A percentile compares a stretch with the other conserved stretches of the same genome.
These are phyloP conservation scores for Biston stratarius DNA, from an alignment of 2,888 invertebrate species.

Conservation along the genomic window DNA sequence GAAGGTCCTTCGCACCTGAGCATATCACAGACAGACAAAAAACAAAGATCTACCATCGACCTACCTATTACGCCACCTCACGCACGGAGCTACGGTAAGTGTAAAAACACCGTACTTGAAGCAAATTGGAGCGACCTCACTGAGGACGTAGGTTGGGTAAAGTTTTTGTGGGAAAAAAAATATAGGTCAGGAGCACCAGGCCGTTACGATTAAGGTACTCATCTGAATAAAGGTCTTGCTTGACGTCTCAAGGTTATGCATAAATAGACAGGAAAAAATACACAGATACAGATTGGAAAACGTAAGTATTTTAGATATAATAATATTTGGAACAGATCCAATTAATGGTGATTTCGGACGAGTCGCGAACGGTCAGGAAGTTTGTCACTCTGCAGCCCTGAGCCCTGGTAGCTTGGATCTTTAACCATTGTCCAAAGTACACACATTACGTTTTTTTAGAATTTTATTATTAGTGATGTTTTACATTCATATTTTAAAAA, in stretches of 20 bases:
- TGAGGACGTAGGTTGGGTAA: conserved; percentile 25
- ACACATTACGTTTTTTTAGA: no score
- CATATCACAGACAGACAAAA: conserved; percentile 12
- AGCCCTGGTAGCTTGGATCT: no score
- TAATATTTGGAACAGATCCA: neutral
- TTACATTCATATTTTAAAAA: no score
- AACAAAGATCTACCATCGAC: conserved; percentile 8
- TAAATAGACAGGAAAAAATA: neutral
- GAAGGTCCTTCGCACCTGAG: conserved; percentile 4
- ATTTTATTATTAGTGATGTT: no score
- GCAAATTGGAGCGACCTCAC: conserved; percentile 44
- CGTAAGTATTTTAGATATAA: neutral
- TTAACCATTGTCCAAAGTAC: no score
- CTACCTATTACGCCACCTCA: conserved; percentile 25
- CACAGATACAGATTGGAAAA: no score
- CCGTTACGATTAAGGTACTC: conserved; percentile 12
- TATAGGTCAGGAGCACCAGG: conserved; percentile 17
- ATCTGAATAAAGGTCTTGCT: neutral
- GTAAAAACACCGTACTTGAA: conserved; percentile 45
- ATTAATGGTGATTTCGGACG: no score
- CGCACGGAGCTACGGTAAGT: conserved; percentile 22
- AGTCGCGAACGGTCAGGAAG: no score
- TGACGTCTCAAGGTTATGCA: neutral
- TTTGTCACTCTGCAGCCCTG: no score
- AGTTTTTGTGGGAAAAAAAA: conserved; percentile 45